A percentile compares a stretch with the other conserved stretches of the same genome.
phyloP scores from a whole-genome alignment of 1,140 invertebrate species.

The Macrobrachium rosenbergii region DNA sequence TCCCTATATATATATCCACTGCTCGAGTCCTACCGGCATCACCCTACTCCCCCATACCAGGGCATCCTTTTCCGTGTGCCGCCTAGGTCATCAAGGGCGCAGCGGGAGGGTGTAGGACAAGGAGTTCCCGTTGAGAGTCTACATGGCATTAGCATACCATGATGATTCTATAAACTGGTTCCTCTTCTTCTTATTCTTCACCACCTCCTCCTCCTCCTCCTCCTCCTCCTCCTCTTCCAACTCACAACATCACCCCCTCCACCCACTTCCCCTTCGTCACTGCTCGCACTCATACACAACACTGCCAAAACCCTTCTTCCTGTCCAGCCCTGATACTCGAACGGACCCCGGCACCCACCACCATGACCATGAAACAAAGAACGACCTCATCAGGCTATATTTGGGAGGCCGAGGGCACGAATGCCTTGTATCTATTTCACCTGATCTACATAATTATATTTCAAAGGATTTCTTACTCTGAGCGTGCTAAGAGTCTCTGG shows the following conservation, averaged over 20 bases:
- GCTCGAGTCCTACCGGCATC: background rate
- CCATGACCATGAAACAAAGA: too few species aligned
- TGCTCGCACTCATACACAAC: background rate
- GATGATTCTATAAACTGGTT: constrained; percentile 44
- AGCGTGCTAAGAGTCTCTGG: too few species aligned
- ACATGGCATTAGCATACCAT: constrained; percentile 40
- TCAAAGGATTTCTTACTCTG: background rate
- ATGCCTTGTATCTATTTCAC: background rate
- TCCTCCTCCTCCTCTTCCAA: background rate
- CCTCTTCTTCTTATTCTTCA: background rate
- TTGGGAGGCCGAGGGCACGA: too few species aligned
- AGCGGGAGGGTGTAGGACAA: constrained; percentile 48
- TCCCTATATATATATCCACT: background rate
- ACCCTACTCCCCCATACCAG: background rate
- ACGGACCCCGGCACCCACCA: too few species aligned
- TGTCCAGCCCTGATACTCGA: background rate
- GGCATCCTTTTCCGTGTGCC: background rate
- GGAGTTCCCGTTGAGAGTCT: constrained; percentile 12
- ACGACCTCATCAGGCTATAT: too few species aligned
- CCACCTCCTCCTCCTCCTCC: background rate
- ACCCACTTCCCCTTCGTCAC: background rate
- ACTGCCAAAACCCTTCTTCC: too few species aligned
- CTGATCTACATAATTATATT: constrained; percentile 14
- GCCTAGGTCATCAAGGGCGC: constrained; percentile 1
- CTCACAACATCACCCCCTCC: background rate